phyloP scores from a whole-genome alignment of 2,113 vertebrate genomes.

The Poeciliopsis turrubarensis region DNA sequence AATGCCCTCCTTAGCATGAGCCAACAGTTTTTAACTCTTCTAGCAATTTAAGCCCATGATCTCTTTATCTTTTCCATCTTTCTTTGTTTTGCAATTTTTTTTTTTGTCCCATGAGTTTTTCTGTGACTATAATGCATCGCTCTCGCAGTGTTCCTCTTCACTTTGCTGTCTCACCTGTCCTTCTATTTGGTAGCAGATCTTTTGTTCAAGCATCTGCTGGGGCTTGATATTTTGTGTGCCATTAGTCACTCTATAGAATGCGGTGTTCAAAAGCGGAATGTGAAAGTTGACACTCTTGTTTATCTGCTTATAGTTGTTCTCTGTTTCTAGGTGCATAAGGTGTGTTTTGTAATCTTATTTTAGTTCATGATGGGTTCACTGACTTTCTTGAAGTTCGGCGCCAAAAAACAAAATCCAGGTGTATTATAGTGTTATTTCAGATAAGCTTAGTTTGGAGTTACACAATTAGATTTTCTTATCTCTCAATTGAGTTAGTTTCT shows the following conservation, averaged over 20 bases:
- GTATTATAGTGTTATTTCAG: slow-evolving; percentile 11
- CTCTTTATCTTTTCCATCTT: slow-evolving; percentile 27
- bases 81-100: slow-evolving; percentile 27
- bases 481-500: slow-evolving; percentile 8
- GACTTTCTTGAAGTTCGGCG: slow-evolving; percentile 19
- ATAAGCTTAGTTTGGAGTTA: slow-evolving; percentile 18
- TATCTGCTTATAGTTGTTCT: slow-evolving; percentile 26
- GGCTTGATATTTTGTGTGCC: slow-evolving; percentile 16
- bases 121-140: background rate
- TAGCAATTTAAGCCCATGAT: slow-evolving; percentile 28
- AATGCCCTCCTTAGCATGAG: slow-evolving; percentile 21
- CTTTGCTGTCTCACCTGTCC: background rate
- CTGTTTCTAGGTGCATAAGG: slow-evolving; percentile 11
- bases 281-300: slow-evolving; percentile 1
- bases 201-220: slow-evolving; percentile 15
- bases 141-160: background rate
- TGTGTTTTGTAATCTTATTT: slow-evolving; percentile 19
- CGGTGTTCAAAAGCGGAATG: slow-evolving; percentile 22
- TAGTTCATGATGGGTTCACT: background rate
- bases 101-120: slow-evolving; percentile 15
- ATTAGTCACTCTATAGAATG: slow-evolving; percentile 13
- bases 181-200: background rate
- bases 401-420: slow-evolving; percentile 23
- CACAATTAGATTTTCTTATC: slow-evolving; percentile 21
- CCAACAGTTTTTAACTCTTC: slow-evolving; percentile 10